phyloP scores from a whole-genome alignment of 2,888 invertebrate species.

The Fabriciana adippe region DNA sequence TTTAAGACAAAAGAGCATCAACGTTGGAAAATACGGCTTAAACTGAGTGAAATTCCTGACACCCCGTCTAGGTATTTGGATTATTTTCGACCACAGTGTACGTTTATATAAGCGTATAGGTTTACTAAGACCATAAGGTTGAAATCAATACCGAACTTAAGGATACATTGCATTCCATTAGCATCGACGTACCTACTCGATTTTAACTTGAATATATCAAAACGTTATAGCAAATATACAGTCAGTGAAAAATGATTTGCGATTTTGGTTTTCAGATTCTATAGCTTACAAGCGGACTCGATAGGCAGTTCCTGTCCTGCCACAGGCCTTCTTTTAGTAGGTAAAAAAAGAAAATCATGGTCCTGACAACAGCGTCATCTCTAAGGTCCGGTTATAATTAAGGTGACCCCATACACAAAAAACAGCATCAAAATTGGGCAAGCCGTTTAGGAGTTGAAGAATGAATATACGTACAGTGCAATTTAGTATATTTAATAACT shows the following conservation, averaged over 20 bases:
- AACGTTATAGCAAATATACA: too few relatives aligned
- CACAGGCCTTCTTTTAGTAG: too few relatives aligned
- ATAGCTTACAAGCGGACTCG: too few relatives aligned
- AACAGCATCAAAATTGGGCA: too few relatives aligned
- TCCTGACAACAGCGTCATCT: too few relatives aligned
- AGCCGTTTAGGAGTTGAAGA: too few relatives aligned
- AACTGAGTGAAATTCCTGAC: conserved; percentile 26
- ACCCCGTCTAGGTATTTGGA: conserved; percentile 20
- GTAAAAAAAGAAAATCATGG: too few relatives aligned
- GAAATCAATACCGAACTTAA: conserved; percentile 14
- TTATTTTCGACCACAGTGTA: conserved; percentile 19
- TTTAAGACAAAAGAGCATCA: conserved; percentile 35
- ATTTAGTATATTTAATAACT: not conserved
- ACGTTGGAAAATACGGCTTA: conserved; percentile 27
- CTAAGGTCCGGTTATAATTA: too few relatives aligned
- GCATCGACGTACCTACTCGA: not conserved
- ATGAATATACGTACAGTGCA: not conserved
- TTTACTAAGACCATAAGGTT: conserved; percentile 12
- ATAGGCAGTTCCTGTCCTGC: too few relatives aligned
- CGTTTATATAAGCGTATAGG: conserved; percentile 15
- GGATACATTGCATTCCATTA: conserved; percentile 6
- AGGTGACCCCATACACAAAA: too few relatives aligned
- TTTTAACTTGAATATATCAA: not conserved
- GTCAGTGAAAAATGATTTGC: too few relatives aligned
- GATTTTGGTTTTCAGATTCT: too few relatives aligned